These are phyloP conservation scores for Aphodius granarius DNA, from an alignment of 2,888 invertebrate genomes.

Conservation along the genomic window DNA sequence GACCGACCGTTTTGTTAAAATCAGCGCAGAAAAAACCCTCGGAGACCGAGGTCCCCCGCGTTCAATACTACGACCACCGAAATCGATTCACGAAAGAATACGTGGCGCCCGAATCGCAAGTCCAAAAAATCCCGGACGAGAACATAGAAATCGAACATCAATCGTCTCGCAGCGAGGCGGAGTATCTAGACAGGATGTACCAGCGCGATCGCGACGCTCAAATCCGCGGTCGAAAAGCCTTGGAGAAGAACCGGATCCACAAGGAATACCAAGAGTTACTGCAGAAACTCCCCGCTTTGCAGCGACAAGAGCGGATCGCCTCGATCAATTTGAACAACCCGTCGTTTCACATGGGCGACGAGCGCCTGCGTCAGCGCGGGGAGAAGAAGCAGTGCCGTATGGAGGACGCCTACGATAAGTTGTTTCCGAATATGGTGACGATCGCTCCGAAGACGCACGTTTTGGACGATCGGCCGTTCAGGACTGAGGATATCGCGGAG, in stretches of 20 bases:
- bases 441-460: conserved; percentile 40
- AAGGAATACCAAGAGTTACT: conserved; percentile 57
- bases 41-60: conserved; percentile 34
- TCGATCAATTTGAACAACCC: conserved; percentile 45
- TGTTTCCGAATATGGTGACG: conserved; percentile 46
- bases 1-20: conserved; percentile 35
- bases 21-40: not conserved
- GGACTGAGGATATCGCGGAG: conserved; percentile 28
- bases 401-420: conserved; percentile 57
- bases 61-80: conserved; percentile 56
- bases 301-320: conserved; percentile 48
- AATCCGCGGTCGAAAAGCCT: conserved; percentile 54
- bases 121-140: conserved; percentile 47
- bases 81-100: conserved; percentile 54
- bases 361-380: conserved; percentile 52
- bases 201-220: conserved; percentile 46
- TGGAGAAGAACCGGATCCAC: conserved; percentile 56
- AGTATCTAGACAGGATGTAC: conserved; percentile 40
- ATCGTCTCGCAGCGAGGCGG: conserved; percentile 38
- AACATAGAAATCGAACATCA: conserved; percentile 41
- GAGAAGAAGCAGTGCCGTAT: conserved; percentile 55
- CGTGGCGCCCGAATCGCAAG: conserved; percentile 40
- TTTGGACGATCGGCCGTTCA: conserved; percentile 28
- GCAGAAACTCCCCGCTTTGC: conserved; percentile 52
- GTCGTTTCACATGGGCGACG: conserved; percentile 52